Percentiles rank a stretch among this genome's conserved stretches.
Evolutionary conservation across 1,140 invertebrate species (phyloP).

Genomic region (Conopomorpha cramerella): DNA sequence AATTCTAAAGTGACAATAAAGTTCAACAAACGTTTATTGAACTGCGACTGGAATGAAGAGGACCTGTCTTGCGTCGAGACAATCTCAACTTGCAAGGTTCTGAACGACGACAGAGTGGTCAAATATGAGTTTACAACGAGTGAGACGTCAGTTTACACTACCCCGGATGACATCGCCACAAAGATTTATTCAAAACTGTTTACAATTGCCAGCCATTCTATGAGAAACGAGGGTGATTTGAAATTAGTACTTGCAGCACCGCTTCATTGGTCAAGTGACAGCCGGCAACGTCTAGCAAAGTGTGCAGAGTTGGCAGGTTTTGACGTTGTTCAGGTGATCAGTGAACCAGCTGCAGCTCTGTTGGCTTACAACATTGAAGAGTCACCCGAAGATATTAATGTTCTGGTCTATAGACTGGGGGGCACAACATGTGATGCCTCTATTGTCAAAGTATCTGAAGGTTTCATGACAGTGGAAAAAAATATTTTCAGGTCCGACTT

Average conservation of each 20-base stretch:
- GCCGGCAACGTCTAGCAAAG: constrained; percentile 63
- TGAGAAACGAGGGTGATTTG: constrained; percentile 64
- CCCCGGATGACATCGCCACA: constrained; percentile 66
- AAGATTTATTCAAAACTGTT: constrained; percentile 67
- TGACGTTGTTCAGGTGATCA: constrained; percentile 70
- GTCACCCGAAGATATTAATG: constrained; percentile 53
- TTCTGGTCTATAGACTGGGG: constrained; percentile 70
- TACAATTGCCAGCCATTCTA: constrained; percentile 73
- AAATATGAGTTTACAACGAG: constrained; percentile 64
- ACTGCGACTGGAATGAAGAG: constrained; percentile 55
- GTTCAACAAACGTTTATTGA: constrained; percentile 70
- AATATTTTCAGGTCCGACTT: constrained; percentile 63
- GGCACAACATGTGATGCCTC: constrained; percentile 71
- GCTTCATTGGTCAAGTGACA: constrained; percentile 64
- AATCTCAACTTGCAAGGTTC: constrained; percentile 60
- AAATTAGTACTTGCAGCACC: constrained; percentile 75
- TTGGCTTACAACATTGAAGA: constrained; percentile 68
- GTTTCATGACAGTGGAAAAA: constrained; percentile 67
- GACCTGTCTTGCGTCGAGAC: constrained; percentile 54
- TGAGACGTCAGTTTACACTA: constrained; percentile 60
- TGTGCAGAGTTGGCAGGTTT: constrained; percentile 72
- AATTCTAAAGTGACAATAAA: constrained; percentile 68
- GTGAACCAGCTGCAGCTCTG: constrained; percentile 69
- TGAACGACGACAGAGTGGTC: constrained; percentile 52
- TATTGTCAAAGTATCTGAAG: constrained; percentile 64